phyloP scores from a whole-genome alignment of 2,113 vertebrate species.

The Myiozetetes cayanensis region DNA sequence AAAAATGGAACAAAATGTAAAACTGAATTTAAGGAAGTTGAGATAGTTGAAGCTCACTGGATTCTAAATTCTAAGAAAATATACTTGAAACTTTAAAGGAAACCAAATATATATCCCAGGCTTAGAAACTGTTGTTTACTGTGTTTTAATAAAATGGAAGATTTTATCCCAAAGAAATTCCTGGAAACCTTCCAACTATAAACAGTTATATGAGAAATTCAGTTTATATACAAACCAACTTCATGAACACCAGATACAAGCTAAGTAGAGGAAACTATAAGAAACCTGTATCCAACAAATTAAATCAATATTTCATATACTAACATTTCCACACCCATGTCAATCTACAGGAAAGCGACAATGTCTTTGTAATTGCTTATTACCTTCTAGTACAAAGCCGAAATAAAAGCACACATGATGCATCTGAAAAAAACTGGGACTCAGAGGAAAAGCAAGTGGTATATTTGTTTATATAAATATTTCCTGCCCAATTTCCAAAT shows the following conservation, averaged over 20 bases:
- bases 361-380: not conserved
- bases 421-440: not conserved
- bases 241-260: not conserved
- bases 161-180: not conserved
- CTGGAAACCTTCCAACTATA: not conserved
- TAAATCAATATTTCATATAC: not conserved
- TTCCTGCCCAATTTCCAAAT: not conserved
- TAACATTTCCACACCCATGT: not conserved
- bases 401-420: not conserved
- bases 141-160: not conserved
- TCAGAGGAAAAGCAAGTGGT: not conserved
- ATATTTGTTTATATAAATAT: not conserved
- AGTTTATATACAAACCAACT: not conserved
- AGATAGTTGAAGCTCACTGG: not conserved
- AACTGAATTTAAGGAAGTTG: conserved; percentile 8
- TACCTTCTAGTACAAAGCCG: not conserved
- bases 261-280: not conserved
- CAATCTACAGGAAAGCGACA: not conserved
- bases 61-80: not conserved
- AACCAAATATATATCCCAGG: not conserved
- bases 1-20: conserved; percentile 32
- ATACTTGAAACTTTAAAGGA: not conserved
- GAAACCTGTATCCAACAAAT: not conserved
- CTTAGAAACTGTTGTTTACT: not conserved
- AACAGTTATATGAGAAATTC: not conserved